These are phyloP conservation scores for Gavia stellata DNA, from an alignment of 2,113 vertebrate species.

Conservation along the genomic window DNA sequence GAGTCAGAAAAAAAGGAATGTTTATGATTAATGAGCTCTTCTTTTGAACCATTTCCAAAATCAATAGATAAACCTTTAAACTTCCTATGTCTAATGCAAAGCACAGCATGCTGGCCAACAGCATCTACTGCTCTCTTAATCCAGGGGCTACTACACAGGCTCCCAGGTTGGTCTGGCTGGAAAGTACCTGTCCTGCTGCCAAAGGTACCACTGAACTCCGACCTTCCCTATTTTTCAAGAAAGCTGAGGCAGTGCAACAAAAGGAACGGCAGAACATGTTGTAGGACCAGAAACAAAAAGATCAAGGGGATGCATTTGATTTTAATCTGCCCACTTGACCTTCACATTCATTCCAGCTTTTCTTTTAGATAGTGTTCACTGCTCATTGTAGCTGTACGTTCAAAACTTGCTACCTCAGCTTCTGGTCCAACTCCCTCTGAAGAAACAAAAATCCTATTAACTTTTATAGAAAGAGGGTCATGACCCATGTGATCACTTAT, in stretches of 20 bases:
- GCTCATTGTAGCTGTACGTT: not conserved
- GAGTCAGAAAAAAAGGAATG: not conserved
- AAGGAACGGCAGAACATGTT: not conserved
- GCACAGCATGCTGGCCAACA: not conserved
- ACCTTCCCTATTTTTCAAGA: not conserved
- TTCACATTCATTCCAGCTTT: not conserved
- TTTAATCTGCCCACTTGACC: not conserved
- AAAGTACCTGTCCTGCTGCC: not conserved
- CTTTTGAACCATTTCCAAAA: constrained; percentile 6
- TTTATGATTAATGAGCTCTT: not conserved
- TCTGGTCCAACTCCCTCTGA: not conserved
- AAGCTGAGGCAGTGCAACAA: not conserved
- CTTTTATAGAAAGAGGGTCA: not conserved
- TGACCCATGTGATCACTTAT: not conserved
- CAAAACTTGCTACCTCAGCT: constrained; percentile 1
- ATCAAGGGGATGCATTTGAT: not conserved
- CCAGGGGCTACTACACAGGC: not conserved
- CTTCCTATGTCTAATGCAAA: not conserved
- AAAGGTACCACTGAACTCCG: not conserved
- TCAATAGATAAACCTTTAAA: not conserved
- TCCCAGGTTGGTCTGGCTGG: not conserved
- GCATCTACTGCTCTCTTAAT: not conserved
- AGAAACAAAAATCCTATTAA: constrained; percentile 21
- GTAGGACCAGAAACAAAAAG: not conserved
- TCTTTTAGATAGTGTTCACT: not conserved